These are phyloP conservation scores for Lochmaea crataegi DNA, from an alignment of 2,888 invertebrate genomes.

Conservation along the genomic window DNA sequence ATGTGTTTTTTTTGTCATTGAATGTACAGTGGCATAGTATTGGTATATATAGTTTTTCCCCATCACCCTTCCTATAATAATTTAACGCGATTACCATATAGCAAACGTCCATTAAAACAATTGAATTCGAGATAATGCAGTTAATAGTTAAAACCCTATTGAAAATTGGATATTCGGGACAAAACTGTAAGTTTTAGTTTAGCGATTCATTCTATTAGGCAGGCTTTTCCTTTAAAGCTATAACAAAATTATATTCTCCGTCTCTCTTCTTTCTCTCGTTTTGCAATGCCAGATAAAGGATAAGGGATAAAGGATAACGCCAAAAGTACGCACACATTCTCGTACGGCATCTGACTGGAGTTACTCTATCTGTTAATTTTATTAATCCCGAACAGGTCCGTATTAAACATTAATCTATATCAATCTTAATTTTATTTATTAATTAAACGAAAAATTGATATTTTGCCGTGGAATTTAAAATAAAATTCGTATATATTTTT, in stretches of 20 bases:
- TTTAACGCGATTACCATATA: constrained; percentile 51
- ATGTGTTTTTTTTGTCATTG: too few relatives aligned
- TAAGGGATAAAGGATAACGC: constrained; percentile 34
- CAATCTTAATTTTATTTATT: too few relatives aligned
- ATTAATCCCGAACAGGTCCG: constrained; percentile 57
- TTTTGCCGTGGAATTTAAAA: neutral
- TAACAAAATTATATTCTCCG: constrained; percentile 59
- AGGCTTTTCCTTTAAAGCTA: constrained; percentile 61
- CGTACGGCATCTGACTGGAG: constrained; percentile 52
- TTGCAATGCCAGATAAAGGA: constrained; percentile 36
- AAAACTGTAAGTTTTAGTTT: constrained; percentile 52
- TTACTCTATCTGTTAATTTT: constrained; percentile 64
- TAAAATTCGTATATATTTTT: neutral
- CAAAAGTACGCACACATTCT: constrained; percentile 44
- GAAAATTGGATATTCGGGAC: constrained; percentile 60
- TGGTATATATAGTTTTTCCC: neutral
- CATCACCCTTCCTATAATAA: neutral
- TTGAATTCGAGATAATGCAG: constrained; percentile 60
- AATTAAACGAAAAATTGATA: too few relatives aligned
- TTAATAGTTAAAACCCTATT: constrained; percentile 63
- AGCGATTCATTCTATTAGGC: constrained; percentile 61
- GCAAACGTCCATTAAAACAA: constrained; percentile 60
- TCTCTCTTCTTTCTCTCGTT: constrained; percentile 34
- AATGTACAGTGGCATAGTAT: neutral
- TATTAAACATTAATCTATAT: neutral